Conservation (phyloP, 2,797 vertebrate species). For the Apodemus agrarius region DNA sequence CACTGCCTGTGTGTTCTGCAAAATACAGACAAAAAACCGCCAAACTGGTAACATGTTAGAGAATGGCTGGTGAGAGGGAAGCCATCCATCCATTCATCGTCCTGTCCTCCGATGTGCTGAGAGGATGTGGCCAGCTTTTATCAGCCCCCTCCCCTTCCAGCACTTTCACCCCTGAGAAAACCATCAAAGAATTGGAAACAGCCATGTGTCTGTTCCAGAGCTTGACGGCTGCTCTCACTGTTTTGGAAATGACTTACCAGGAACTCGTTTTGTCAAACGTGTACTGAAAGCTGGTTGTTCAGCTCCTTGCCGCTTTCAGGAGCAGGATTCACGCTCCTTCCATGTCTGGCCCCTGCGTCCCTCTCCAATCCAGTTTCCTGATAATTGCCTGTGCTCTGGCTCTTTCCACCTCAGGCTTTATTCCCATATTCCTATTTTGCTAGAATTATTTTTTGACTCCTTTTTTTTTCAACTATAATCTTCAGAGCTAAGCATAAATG, state of each 20-base stretch:
- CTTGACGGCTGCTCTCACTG: neutral
- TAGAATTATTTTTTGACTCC: constrained; percentile 36
- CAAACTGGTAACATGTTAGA: constrained; percentile 42
- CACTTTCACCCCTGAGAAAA: neutral
- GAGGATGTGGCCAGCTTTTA: constrained; percentile 48
- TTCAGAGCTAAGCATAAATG: constrained; percentile 18
- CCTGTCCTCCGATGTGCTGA: constrained; percentile 46
- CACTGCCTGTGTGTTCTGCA: neutral
- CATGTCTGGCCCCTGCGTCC: neutral
- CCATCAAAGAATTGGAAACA: neutral
- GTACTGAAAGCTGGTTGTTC: neutral
- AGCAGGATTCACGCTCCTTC: neutral
- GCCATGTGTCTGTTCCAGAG: neutral
- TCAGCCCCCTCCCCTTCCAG: neutral
- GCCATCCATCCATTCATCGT: too few relatives aligned
- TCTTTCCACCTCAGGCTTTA: neutral
- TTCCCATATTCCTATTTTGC: neutral
- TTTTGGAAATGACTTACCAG: constrained; percentile 32
- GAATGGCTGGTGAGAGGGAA: too few relatives aligned
- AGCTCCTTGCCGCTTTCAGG: neutral
- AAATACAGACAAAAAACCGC: constrained; percentile 40
- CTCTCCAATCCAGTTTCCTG: neutral
- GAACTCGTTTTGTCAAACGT: constrained; percentile 22
- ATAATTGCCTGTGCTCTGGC: neutral
- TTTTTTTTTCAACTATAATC: neutral